Evolutionary conservation across 2,797 vertebrate genomes (phyloP).

Genomic region (Diplodus sargus): DNA sequence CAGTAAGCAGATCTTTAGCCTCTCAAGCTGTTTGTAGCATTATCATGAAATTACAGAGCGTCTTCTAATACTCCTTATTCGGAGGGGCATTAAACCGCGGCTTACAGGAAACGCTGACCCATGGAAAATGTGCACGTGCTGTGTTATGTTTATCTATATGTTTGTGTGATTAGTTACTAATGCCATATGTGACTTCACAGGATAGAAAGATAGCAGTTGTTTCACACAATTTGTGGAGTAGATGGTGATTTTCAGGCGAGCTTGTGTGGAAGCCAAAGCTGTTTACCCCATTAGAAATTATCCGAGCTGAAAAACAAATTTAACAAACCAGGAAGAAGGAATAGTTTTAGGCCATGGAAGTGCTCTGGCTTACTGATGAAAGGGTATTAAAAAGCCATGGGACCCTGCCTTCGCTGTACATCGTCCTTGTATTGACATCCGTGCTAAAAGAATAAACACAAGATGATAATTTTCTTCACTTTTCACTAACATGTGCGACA

Average conservation of each 20-base stretch:
- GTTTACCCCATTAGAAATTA: constrained; percentile 64
- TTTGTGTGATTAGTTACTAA: background rate
- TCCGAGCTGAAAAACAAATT: constrained; percentile 53
- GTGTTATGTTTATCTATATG: background rate
- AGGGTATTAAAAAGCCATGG: constrained; percentile 30
- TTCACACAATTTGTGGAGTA: constrained; percentile 13
- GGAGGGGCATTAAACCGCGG: constrained; percentile 25
- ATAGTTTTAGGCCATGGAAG: constrained; percentile 44
- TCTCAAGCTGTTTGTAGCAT: constrained; percentile 13
- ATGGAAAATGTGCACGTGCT: background rate
- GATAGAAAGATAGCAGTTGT: background rate
- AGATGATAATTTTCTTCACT: background rate
- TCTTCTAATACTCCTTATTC: constrained; percentile 26
- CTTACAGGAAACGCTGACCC: constrained; percentile 5
- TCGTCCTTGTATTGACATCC: constrained; percentile 1
- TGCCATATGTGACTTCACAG: background rate
- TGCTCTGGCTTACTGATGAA: constrained; percentile 11
- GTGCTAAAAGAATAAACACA: background rate
- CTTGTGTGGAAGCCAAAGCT: constrained; percentile 26
- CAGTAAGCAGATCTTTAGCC: background rate
- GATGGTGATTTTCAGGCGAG: constrained; percentile 29
- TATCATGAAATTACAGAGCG: constrained; percentile 24
- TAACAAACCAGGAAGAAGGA: constrained; percentile 55
- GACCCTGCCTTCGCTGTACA: background rate
- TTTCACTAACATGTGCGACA: background rate